phyloP scores from a whole-genome alignment of 2,113 vertebrate genomes.

The Panthera uncia region DNA sequence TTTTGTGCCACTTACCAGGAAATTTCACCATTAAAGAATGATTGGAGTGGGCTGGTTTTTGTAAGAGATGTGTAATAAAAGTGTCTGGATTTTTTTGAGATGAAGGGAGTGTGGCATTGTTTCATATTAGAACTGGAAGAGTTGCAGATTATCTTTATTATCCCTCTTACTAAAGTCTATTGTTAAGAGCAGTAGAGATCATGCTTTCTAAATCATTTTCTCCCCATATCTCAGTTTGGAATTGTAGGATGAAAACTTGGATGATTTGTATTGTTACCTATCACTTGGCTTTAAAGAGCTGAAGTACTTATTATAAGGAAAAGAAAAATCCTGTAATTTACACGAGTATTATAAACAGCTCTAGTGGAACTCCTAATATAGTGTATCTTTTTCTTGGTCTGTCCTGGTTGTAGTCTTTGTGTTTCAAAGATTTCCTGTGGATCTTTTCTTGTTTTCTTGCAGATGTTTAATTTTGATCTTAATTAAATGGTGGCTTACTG shows the following conservation, averaged over 20 bases:
- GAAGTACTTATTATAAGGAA: background rate
- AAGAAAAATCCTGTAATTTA: conserved; percentile 11
- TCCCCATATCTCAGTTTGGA: background rate
- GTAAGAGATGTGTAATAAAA: background rate
- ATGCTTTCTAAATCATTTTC: background rate
- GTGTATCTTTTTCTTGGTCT: conserved; percentile 20
- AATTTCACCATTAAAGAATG: conserved; percentile 33
- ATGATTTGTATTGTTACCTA: background rate
- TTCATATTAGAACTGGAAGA: background rate
- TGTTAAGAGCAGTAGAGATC: background rate
- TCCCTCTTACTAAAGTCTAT: background rate
- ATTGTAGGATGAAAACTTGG: background rate
- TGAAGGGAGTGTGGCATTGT: background rate
- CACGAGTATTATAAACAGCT: background rate
- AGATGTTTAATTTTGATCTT: conserved; percentile 44
- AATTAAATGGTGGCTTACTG: conserved; percentile 7
- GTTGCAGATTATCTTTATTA: background rate
- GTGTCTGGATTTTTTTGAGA: background rate
- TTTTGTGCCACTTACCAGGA: background rate
- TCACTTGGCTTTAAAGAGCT: background rate
- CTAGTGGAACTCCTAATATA: background rate
- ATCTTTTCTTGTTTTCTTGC: background rate
- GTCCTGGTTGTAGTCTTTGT: background rate
- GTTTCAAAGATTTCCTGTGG: conserved; percentile 42
- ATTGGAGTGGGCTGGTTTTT: conserved; percentile 21